phyloP scores from a whole-genome alignment of 35 echinoderm and acorn worm species.

The Apostichopus parvimensis region DNA sequence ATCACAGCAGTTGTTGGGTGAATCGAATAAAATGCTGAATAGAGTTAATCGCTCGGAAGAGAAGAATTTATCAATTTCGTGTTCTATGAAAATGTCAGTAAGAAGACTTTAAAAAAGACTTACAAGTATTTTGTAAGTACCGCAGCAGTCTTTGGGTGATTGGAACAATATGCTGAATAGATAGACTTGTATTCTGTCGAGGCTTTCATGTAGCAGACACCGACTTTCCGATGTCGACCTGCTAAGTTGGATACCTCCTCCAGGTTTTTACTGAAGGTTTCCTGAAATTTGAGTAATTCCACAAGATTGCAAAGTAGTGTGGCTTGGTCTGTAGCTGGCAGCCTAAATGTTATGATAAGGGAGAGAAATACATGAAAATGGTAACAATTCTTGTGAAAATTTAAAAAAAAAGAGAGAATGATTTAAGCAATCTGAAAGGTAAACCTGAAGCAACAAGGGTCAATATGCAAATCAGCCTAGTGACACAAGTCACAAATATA shows the following conservation, averaged over 20 bases:
- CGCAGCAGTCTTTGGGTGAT: constrained; percentile 92
- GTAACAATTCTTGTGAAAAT: background rate
- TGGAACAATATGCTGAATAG: constrained; percentile 94
- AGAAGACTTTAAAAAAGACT: constrained; percentile 12
- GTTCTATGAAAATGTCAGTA: too few relatives aligned
- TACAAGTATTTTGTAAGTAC: constrained; percentile 88
- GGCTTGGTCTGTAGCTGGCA: constrained; percentile 64
- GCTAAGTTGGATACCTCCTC: constrained; percentile 76
- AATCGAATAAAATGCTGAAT: constrained; percentile 90
- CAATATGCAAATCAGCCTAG: too few relatives aligned
- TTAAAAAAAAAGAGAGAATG: too few relatives aligned
- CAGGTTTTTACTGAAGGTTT: constrained; percentile 56
- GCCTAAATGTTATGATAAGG: constrained; percentile 46
- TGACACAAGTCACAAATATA: too few relatives aligned
- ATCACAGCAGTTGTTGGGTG: constrained; percentile 56
- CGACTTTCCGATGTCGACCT: constrained; percentile 74
- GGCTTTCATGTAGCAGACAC: constrained; percentile 87
- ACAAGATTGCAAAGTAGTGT: constrained; percentile 80
- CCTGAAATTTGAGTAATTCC: constrained; percentile 77
- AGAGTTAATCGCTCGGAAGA: constrained; percentile 10
- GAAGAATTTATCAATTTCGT: too few relatives aligned
- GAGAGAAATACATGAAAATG: constrained; percentile 11
- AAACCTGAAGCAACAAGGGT: too few relatives aligned
- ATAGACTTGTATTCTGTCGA: constrained; percentile 83
- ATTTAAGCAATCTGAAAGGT: too few relatives aligned